Evolutionary conservation across 2,888 invertebrate species (phyloP), one percentile per base, ranked within the genome.

Genomic region (Lasioglossum zephyrum): DNA sequence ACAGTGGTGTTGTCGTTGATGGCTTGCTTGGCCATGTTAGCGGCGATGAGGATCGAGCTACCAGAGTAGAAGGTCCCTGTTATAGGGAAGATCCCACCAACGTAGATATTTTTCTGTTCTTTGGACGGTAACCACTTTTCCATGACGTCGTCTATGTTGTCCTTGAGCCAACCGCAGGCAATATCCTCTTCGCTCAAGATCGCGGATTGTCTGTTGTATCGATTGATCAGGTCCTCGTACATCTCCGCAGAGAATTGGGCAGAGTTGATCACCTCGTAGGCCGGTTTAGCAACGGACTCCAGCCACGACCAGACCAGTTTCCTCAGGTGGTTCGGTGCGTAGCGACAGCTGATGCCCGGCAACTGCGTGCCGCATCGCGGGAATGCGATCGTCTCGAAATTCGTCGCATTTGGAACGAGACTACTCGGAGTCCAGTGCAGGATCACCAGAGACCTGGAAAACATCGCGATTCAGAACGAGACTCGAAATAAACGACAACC

Each of bases 81-180:
- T 87, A 97, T 95, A 0, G 98, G 97, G 93, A 98, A 97, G 90
- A 97, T 97, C 0, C 97, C 97, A 36, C 97, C 97, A 60, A 97
- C 96, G 90, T 96, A 96, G 16, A 97, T 94, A 91, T 95, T 92
- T 93, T 96, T 88, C 93, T 94, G 94, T 60, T 94, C 92, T 6
- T 92, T 91, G 2, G 93, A 92, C 44, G 95, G 94, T 81, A 95
- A 94, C 36, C 36, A 36, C 36, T 36, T 36, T 36, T 2, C 36
- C 3, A 36, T 36, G 3, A 36, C 1, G 36, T 36, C 36, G 36
- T 95, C 88, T 8, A 95, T 88, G 90, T 96, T 96, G 0, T 95
- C 92, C 18, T 88, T 92, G 88, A 98, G 94, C 97, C 97, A 98
- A 9, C 96, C 94, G 93, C 98, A 98, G 0, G 98, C 97, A 0